Evolutionary conservation across 2,888 invertebrate genomes (phyloP), one percentile per base, ranked within the genome.

Genomic region (Spilarctia lutea): DNA sequence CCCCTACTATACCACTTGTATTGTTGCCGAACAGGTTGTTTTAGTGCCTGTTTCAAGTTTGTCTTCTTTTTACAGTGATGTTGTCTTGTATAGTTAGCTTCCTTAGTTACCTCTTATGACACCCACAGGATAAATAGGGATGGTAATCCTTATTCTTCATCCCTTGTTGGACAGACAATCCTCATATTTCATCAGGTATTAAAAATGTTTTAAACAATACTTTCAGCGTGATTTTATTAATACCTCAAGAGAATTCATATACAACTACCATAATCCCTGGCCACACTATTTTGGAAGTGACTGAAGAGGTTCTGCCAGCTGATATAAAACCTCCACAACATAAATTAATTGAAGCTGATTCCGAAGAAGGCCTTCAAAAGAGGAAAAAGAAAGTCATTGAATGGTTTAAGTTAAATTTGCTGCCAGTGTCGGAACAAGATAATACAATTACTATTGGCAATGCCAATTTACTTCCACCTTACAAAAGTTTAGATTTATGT

Each of bases 391-490:
- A 87, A 84, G 67, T 94, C 16, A 83, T 92, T 56, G 85, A 87
- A 33, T 95, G 95, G 95, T 88, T 95, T 3, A 90, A 91, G 83
- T 85, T 82, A 45, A 94, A 95, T 79, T 83, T 92, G 68, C 77
- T 95, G 67, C 90, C 93, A 60, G 92, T 92, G 0, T 82, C 85
- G 16, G 94, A 92, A 81, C 86, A 83, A 27, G 90, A 87, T 56
- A 90, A 92, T 63, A 92, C 89, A 81, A 92, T 95, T 77, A 76
- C 90, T 56, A 87, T 95, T 79, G 93, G 93, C 7, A 91, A 90
- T 90, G 91, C 91, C 1, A 86, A 83, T 72, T 79, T 95, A 75
- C 78, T 95, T 68, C 91, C 93, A 42, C 95, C 95, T 2, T 95
- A 94, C 67, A 86, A 79, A 77, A 80, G 84, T 35, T 83, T 79